Conservation (phyloP, 30 jellyfish, hydroid and myxozoan species). For the Chrysaora quinquecirrha region DNA sequence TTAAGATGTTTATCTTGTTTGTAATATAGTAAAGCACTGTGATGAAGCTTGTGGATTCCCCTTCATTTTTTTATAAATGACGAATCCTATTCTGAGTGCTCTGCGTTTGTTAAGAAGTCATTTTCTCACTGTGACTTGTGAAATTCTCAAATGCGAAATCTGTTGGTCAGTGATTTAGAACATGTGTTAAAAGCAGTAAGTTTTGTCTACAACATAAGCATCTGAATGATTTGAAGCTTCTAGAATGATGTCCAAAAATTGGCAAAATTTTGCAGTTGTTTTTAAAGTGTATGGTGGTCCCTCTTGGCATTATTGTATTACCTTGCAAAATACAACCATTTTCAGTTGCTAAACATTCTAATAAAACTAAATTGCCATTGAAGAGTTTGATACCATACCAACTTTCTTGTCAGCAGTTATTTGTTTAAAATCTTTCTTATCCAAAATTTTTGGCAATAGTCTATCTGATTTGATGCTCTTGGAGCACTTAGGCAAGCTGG, state of each 20-base stretch:
- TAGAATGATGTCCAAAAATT: background rate
- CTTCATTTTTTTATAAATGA: constrained; percentile 47
- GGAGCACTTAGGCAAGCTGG: too few species aligned
- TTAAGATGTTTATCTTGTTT: background rate
- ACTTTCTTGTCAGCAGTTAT: too few species aligned
- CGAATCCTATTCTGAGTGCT: constrained; percentile 29
- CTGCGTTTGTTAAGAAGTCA: too few species aligned
- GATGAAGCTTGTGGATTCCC: constrained; percentile 52
- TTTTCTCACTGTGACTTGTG: background rate
- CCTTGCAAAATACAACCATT: too few species aligned
- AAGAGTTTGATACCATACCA: too few species aligned
- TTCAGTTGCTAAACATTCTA: too few species aligned
- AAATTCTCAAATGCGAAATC: background rate
- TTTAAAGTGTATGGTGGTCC: too few species aligned
- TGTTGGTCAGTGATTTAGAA: background rate
- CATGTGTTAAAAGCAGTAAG: background rate
- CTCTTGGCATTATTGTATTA: too few species aligned
- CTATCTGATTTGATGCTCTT: too few species aligned
- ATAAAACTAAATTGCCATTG: too few species aligned
- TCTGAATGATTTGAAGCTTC: background rate
- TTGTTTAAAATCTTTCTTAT: too few species aligned
- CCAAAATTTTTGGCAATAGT: too few species aligned
- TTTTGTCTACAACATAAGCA: background rate
- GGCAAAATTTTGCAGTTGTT: background rate
- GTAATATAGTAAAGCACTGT: background rate